phyloP scores from a whole-genome alignment of 2,113 vertebrate genomes.

The Columba livia region DNA sequence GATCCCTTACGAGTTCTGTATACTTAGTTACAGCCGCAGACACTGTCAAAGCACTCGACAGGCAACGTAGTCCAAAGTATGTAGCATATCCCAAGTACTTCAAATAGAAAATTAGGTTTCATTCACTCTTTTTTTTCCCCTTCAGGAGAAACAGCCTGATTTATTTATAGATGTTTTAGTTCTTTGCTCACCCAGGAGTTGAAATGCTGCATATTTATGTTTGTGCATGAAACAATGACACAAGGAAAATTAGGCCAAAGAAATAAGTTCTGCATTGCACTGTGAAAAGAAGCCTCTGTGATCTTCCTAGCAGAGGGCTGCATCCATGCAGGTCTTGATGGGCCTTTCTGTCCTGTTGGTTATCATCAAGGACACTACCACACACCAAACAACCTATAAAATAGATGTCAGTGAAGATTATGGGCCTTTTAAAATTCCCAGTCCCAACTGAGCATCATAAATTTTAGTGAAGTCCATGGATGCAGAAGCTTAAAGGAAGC shows the following conservation, averaged over 20 bases:
- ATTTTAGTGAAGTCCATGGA: not conserved
- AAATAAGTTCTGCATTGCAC: not conserved
- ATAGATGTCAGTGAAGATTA: not conserved
- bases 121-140: not conserved
- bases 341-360: not conserved
- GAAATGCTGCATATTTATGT: constrained; percentile 54
- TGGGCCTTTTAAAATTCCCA: not conserved
- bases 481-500: not conserved
- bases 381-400: not conserved
- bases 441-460: not conserved
- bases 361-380: not conserved
- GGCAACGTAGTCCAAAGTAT: not conserved
- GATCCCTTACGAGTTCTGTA: not conserved
- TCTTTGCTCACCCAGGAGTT: constrained; percentile 35
- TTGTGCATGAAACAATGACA: constrained; percentile 42
- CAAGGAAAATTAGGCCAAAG: constrained; percentile 50
- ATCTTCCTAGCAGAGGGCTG: not conserved
- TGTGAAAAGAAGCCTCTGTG: not conserved
- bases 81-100: not conserved
- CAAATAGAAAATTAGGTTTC: constrained; percentile 57
- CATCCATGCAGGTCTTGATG: not conserved
- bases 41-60: not conserved
- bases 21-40: not conserved
- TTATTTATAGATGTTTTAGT: constrained; percentile 62
- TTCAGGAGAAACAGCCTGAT: constrained; percentile 44